Base-by-base conservation (phyloP, 2,113 vertebrate species). In the Heloderma charlesbogerti region DNA sequence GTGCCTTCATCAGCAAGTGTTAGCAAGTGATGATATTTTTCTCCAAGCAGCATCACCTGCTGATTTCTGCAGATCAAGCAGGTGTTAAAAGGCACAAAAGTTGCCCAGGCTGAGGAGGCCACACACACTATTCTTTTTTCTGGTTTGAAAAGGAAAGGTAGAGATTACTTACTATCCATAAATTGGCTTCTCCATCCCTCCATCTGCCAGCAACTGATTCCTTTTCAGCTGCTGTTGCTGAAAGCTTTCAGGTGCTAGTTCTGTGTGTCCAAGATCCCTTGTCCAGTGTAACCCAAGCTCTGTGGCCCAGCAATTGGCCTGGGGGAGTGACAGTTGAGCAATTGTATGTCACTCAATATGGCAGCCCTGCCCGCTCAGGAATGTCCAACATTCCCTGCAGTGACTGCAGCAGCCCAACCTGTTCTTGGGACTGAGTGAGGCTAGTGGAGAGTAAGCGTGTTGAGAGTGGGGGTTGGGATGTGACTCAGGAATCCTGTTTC, bases 201-300 rank as follows among this genome's bases (percentile, higher is more conserved):
- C 34, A 16, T 60, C 34, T 25, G 80, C n/a, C 34, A 54, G 80
- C 51, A 60, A 82, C 31, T 18, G 80, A 37, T 8, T 82, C 80
- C 34, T 8, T 60, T 60, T 82, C 80, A 60, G 80, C 80, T 82
- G 80, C 31, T 57, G 80, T 6, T 9, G 80, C 54, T 9, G 25
- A 54, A 60, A 37, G 51, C 34, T 60, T n/a, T 82, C 80, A 37
- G 80, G 80, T 82, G 80, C 80, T 13, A 54, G 80, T 51, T 82
- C 34, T 6, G 6, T 37, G n/a, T 37, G 54, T 48, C 77, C 45
- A 12, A 9, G 34, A 10, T 82, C 51, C 34, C 54, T 60, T 60
- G 80, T 82, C 80, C 16, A 18, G 31, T 82, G 80, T 82, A 82
- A 60, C n/a, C 34, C 54, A 82, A 82, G n/a, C 80, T n/a, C 80